Base-by-base conservation (phyloP, 2,888 invertebrate species). In the Galeruca laticollis region DNA sequence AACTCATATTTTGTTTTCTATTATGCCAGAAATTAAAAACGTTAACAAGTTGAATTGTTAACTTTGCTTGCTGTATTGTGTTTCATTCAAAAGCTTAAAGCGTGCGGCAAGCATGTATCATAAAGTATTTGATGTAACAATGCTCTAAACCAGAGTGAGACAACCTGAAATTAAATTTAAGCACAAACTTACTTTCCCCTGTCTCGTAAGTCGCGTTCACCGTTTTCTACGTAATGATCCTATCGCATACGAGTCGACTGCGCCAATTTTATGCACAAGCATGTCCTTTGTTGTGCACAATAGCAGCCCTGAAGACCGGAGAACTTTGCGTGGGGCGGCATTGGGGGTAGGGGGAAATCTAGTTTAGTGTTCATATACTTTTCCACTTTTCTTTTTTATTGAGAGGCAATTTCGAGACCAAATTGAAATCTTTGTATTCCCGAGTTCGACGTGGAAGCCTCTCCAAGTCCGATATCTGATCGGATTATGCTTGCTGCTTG, bases 371-470 rank as follows among this genome's bases (percentile, higher is more conserved):
- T 83, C 83, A 82, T 83, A 83, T 82, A 82, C 81, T 83, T 83
- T 83, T 82, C 82, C 82, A 78, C 82, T 82, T 82, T 83, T 83
- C 80, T 79, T 81, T 82, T 83, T 83, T 82, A 83, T 83, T 82
- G 84, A 83, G 84, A 85, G 84, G 83, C 84, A 85, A 85, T 85
- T 84, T 84, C 84, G 80, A 79, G 81, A 78, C 84, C 82, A 85
- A 85, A 85, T 85, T 84, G 84, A 85, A 85, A 84, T 85, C 84
- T 85, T 85, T 84, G 83, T 84, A 83, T 83, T 84, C 83, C 81
- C 81, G 82, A 84, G 82, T 81, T 82, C 83, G 82, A 82, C 82
- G 82, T 73, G 79, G 82, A 83, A 82, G 82, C 83, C 84, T 80
- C 83, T 83, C 82, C 82, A 82, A 81, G 83, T 81, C 82, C 83